A percentile compares a stretch with the other conserved stretches of the same genome.
phyloP scores from a whole-genome alignment of 1,140 invertebrate genomes.

The Himalopsyche phryganea region DNA sequence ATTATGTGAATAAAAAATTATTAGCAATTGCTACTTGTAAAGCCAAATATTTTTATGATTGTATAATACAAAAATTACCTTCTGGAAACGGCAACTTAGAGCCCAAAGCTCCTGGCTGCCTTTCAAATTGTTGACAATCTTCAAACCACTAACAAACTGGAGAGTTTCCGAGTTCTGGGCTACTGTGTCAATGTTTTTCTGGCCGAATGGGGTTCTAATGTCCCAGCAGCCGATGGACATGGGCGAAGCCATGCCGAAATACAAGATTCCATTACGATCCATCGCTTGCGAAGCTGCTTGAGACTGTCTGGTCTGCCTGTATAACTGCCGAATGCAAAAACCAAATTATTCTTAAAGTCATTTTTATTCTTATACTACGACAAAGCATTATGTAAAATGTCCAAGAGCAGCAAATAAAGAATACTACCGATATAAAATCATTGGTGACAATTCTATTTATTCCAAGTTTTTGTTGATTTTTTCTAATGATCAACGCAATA shows the following conservation, averaged over 20 bases:
- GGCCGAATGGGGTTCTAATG: slow-evolving; percentile 46
- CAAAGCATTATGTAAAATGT: too few relatives aligned
- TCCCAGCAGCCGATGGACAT: slow-evolving; percentile 60
- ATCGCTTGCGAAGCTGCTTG: slow-evolving; percentile 58
- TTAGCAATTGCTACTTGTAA: too few relatives aligned
- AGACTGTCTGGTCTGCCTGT: slow-evolving; percentile 46
- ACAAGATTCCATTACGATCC: slow-evolving; percentile 56
- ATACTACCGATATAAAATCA: too few relatives aligned
- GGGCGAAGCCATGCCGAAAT: slow-evolving; percentile 56
- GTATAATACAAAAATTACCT: too few relatives aligned
- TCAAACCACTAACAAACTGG: slow-evolving; percentile 67
- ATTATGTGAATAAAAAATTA: too few relatives aligned
- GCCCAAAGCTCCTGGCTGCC: slow-evolving; percentile 66
- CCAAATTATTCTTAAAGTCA: too few relatives aligned
- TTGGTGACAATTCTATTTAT: too few relatives aligned
- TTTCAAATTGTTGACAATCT: slow-evolving; percentile 57
- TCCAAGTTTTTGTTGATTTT: too few relatives aligned
- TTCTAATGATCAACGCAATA: too few relatives aligned
- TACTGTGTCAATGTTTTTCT: slow-evolving; percentile 49
- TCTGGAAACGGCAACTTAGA: slow-evolving; percentile 65
- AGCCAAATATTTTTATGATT: too few relatives aligned
- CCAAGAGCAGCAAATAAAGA: too few relatives aligned
- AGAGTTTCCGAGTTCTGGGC: slow-evolving; percentile 52
- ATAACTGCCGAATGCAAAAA: slow-evolving; percentile 45
- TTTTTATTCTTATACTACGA: too few relatives aligned